phyloP scores from a whole-genome alignment of 1,140 invertebrate genomes.

The Patella vulgata region DNA sequence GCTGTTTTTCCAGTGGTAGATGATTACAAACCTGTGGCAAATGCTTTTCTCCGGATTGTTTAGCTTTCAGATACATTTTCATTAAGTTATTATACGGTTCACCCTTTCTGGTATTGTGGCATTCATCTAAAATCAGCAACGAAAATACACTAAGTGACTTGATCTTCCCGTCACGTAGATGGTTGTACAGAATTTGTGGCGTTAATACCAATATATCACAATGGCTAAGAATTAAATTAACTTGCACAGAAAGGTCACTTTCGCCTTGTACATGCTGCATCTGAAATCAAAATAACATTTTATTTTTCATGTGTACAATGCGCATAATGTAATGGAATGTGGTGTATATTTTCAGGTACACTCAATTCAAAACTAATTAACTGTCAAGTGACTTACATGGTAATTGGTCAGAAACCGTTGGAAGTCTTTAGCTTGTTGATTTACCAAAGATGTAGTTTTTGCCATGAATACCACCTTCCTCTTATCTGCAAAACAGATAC shows the following conservation, averaged over 20 bases:
- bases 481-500: conserved; percentile 9
- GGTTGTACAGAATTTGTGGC: conserved; percentile 54
- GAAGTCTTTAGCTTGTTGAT: conserved; percentile 56
- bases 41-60: conserved; percentile 11
- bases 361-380: too few relatives aligned
- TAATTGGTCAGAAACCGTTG: conserved; percentile 39
- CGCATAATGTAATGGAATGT: too few relatives aligned
- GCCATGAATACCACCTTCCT: conserved; percentile 52
- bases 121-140: conserved; percentile 64
- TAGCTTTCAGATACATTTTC: conserved; percentile 49
- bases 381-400: conserved; percentile 9
- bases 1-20: too few relatives aligned
- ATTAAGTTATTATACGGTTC: conserved; percentile 61
- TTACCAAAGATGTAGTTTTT: conserved; percentile 51
- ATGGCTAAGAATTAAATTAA: conserved; percentile 35
- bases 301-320: too few relatives aligned
- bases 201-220: conserved; percentile 55
- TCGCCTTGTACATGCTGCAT: conserved; percentile 32
- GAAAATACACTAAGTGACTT: conserved; percentile 34
- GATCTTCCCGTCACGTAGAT: conserved; percentile 34
- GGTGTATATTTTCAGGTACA: too few relatives aligned
- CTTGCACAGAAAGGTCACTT: conserved; percentile 38
- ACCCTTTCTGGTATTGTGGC: conserved; percentile 61
- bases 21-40: conserved; percentile 41
- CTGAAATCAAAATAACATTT: too few relatives aligned